Evolutionary conservation across 2,113 vertebrate species (phyloP), one percentile per base, ranked within the genome.

Genomic region (Panthera leo): DNA sequence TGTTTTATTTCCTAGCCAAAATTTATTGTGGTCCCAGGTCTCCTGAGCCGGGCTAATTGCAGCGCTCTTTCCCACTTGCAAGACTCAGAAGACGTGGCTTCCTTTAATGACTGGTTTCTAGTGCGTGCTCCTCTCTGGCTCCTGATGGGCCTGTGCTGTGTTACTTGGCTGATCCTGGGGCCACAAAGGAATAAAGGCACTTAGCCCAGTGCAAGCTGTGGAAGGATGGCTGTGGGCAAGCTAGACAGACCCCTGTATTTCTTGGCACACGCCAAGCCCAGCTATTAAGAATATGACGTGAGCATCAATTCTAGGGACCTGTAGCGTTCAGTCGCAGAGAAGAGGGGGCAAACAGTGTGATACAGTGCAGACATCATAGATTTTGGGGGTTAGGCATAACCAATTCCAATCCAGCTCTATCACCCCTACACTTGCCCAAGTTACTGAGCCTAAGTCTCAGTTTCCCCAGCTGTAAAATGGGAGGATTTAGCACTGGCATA

Each of bases 381-480:
- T 7, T 2, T 42, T 25, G 16, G 16, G 34, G 8, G 5, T 48
- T 14, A 53, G 82, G 7, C 42, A 31, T 21, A 42, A 1, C 16
- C 3, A 3, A 14, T 70, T 79, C 55, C 45, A 29, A 0, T 23
- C 5, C 2, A n/a, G 11, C n/a, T 70, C 48, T 51, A 0, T 29
- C 42, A 19, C 71, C 27, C 31, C 53, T 85, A 31, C 70, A 3
- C 39, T 88, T 83, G 36, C 42, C 31, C 51, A 71, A 23, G 25
- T 48, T 61, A 42, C 9, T 83, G 58, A 87, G 5, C 12, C 31
- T 18, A n/a, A 85, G 83, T 63, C 58, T 95, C 36, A n/a, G 16
- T 61, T 76, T 93, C n/a, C 14, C 5, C 39, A 80, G 63, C 34
- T 48, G 5, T 85, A 89, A 89, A 91, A 73, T 85, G 29, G 51